Percentiles rank a stretch among this genome's conserved stretches.
phyloP scores from a whole-genome alignment of 2,797 vertebrate species.

The Pangasius djambal region DNA sequence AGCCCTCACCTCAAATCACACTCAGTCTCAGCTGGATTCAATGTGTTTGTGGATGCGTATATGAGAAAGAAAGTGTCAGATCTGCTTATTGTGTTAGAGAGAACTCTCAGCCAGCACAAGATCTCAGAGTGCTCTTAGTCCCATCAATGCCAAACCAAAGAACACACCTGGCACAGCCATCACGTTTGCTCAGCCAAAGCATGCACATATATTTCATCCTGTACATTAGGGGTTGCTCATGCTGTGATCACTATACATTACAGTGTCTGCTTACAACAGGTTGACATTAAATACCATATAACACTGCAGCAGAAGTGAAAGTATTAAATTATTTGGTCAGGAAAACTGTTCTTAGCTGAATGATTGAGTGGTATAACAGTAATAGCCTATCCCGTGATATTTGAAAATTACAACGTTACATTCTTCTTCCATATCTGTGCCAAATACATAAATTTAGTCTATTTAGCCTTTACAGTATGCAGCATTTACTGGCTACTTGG shows the following conservation, averaged over 20 bases:
- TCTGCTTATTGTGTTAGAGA: slow-evolving; percentile 16
- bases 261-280: slow-evolving; percentile 5
- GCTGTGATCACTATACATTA: neutral
- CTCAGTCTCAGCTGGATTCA: neutral
- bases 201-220: slow-evolving; percentile 23
- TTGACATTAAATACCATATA: neutral
- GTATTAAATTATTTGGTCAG: neutral
- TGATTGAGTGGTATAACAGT: neutral
- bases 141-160: slow-evolving; percentile 35
- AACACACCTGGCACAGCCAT: slow-evolving; percentile 49
- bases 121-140: slow-evolving; percentile 29
- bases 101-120: slow-evolving; percentile 42
- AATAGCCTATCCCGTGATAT: neutral
- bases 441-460: neutral
- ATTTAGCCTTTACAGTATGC: neutral
- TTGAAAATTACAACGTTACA: neutral
- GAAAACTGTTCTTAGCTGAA: neutral
- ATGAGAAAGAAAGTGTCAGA: neutral
- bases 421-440: neutral
- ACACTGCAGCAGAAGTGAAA: neutral
- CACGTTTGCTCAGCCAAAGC: neutral
- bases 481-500: neutral
- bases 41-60: slow-evolving; percentile 15
- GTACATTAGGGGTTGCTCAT: slow-evolving; percentile 4
- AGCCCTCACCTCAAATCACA: slow-evolving; percentile 27